Evolutionary conservation across 1,140 invertebrate species (phyloP), one percentile per base, ranked within the genome.

Genomic region (Antheraea pernyi): DNA sequence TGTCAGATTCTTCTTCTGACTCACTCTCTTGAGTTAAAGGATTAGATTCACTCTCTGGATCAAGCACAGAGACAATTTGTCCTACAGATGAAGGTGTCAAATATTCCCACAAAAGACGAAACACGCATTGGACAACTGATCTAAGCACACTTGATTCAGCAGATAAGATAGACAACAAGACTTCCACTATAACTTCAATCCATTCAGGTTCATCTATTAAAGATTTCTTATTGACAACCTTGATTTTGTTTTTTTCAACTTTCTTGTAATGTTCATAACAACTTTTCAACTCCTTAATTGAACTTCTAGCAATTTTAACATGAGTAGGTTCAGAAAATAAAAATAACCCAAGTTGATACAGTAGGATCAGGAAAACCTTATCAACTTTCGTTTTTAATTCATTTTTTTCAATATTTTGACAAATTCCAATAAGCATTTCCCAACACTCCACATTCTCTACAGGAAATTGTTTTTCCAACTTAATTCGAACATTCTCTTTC

Each of bases 101-200:
- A 84, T 95, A 94, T 46, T 95, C 93, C 84, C 95, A 96, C 48
- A 97, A 91, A 71, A 96, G 94, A 59, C 95, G 94, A 83, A 97
- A 97, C 0, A 97, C 95, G 74, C 93, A 95, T 72, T 94, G 94
- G 7, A 96, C 94, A 22, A 97, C 89, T 59, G 94, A 95, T 13
- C 96, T 88, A 9, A 96, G 88, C 22, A 96, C 92, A 85, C 95
- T 94, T 37, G 94, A 95, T 73, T 95, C 95, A 70, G 94, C 93
- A 1, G 96, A 96, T 10, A 97, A 86, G 39, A 97, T 92, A 42
- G 95, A 96, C 19, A 97, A 80, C 46, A 97, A 91, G 19, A 97
- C 91, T 93, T 97, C 96, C 13, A 96, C 93, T 59, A 97, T 93
- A 2, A 97, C 96, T 91, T 97, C 96, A 67, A 96, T 94, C 96